These are phyloP conservation scores for Chiropotes sagulatus DNA, from an alignment of 2,797 vertebrate genomes.

Conservation along the genomic window DNA sequence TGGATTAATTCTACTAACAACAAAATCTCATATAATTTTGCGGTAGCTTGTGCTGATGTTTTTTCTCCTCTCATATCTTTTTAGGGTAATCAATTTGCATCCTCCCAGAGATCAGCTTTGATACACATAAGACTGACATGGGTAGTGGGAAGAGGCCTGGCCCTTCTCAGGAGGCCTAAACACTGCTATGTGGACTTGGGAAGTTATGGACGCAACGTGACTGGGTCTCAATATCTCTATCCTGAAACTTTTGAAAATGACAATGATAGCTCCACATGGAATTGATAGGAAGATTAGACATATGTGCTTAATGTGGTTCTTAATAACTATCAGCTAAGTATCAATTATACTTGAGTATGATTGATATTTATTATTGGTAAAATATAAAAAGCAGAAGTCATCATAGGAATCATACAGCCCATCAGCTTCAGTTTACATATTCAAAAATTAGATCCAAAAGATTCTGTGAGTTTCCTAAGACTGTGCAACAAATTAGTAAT, in stretches of 20 bases:
- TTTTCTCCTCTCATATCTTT: background rate
- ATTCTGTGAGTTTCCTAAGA: background rate
- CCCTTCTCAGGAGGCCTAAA: accelerated
- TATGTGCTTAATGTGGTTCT: background rate
- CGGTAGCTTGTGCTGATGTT: background rate
- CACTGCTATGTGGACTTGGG: background rate
- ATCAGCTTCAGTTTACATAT: background rate
- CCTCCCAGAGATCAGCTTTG: background rate
- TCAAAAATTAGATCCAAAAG: background rate
- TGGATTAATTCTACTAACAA: background rate
- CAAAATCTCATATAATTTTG: background rate
- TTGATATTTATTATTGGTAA: background rate
- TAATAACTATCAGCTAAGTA: background rate
- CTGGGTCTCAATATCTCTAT: background rate
- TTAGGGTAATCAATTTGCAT: background rate
- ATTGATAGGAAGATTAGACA: background rate
- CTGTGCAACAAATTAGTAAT: background rate
- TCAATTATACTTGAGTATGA: background rate
- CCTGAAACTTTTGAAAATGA: background rate
- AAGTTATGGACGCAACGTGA: accelerated
- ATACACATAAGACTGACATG: background rate
- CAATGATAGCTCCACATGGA: background rate
- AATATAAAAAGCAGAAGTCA: background rate
- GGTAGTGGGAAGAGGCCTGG: accelerated
- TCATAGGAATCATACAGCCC: background rate